These are phyloP conservation scores for Saturnia pavonia DNA, from an alignment of 2,888 invertebrate genomes.

Conservation along the genomic window DNA sequence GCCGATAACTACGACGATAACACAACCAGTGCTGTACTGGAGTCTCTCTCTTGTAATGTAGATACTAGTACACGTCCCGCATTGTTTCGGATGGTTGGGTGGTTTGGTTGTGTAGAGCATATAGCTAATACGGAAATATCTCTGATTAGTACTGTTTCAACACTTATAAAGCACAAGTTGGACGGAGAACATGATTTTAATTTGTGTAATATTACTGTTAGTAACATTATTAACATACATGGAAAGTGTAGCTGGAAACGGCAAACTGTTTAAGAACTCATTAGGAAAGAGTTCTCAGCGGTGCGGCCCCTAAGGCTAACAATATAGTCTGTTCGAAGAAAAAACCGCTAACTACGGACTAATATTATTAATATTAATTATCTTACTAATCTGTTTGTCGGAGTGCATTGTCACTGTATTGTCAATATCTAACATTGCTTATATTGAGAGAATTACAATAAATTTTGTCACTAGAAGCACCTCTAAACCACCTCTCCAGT, in stretches of 20 bases:
- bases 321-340: too few species aligned
- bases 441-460: constrained; percentile 36
- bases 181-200: not conserved
- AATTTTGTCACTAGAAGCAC: constrained; percentile 34
- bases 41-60: not conserved
- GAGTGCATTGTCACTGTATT: not conserved
- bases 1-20: not conserved
- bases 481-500: constrained; percentile 13
- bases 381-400: not conserved
- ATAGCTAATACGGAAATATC: too few species aligned
- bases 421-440: not conserved
- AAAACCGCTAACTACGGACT: not conserved
- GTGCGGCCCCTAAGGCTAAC: too few species aligned
- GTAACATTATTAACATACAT: not conserved
- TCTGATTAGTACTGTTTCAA: too few species aligned
- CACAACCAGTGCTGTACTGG: too few species aligned
- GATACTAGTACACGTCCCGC: not conserved
- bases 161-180: not conserved
- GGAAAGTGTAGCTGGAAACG: not conserved
- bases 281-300: not conserved
- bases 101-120: too few species aligned
- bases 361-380: constrained; percentile 3
- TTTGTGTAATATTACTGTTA: not conserved
- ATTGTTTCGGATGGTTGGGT: not conserved
- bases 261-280: not conserved